phyloP scores from a whole-genome alignment of 2,797 vertebrate genomes.

The Phataginus tetradactyla region DNA sequence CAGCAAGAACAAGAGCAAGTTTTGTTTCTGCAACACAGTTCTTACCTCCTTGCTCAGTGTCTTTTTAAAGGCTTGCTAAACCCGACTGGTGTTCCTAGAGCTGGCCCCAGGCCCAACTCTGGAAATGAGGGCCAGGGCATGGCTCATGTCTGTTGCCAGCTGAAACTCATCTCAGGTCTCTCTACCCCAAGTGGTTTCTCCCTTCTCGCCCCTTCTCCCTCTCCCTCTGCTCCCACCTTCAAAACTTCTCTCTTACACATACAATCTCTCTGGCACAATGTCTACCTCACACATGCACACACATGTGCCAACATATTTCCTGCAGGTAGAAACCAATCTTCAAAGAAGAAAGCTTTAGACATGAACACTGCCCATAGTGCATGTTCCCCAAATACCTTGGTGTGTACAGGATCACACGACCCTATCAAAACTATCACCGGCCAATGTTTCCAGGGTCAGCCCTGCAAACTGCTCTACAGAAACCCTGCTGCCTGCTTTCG shows the following conservation, averaged over 20 bases:
- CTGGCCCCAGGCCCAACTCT: neutral
- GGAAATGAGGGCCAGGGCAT: neutral
- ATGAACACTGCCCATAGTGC: too few species aligned
- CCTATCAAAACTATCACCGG: neutral
- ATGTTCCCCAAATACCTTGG: too few species aligned
- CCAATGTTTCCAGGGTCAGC: too few species aligned
- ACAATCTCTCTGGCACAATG: neutral
- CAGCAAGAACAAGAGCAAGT: neutral
- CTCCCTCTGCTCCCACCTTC: too few species aligned
- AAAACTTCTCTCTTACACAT: neutral
- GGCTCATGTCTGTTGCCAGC: accelerated
- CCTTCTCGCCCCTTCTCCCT: neutral
- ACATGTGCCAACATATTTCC: neutral
- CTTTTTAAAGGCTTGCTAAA: too few species aligned
- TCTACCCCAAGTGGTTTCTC: neutral
- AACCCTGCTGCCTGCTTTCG: accelerated
- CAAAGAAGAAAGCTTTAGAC: neutral
- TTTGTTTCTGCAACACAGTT: neutral
- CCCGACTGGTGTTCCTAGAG: neutral
- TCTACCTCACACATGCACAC: accelerated
- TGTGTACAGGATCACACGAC: accelerated
- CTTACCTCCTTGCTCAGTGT: accelerated
- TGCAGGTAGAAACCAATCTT: neutral
- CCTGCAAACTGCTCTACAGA: neutral
- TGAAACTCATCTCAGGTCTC: neutral